These are phyloP conservation scores for Nematopogon swammerdamellus DNA, from an alignment of 2,888 invertebrate species.

Conservation along the genomic window DNA sequence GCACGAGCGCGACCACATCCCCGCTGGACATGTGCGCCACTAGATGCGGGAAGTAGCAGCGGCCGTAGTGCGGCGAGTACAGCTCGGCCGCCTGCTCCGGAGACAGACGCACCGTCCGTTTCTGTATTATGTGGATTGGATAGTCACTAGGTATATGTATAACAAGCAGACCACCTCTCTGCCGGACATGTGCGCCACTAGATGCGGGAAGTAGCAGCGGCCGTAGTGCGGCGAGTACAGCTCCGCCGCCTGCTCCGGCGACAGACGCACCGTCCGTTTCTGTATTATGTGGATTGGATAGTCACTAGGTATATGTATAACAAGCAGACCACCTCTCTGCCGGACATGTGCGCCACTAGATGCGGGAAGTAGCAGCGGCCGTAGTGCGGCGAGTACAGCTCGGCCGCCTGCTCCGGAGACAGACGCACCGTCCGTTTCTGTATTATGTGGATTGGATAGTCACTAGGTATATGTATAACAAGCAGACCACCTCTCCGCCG, in stretches of 20 bases:
- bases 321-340: too few species aligned
- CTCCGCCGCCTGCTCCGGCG: conserved; percentile 83
- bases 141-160: too few species aligned
- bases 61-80: conserved; percentile 72
- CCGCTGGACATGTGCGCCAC: conserved; percentile 79
- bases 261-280: conserved; percentile 67
- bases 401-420: conserved; percentile 84
- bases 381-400: conserved; percentile 75
- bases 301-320: too few species aligned
- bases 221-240: conserved; percentile 77
- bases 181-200: conserved; percentile 80
- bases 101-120: too few species aligned
- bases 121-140: too few species aligned
- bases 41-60: conserved; percentile 70
- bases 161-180: too few species aligned
- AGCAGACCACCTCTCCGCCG: too few species aligned
- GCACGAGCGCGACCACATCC: conserved; percentile 66
- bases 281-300: too few species aligned
- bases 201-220: conserved; percentile 68
- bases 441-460: too few species aligned
- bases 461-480: too few species aligned
- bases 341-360: conserved; percentile 76
- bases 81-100: conserved; percentile 85
- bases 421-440: too few species aligned
- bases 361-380: conserved; percentile 72